Conservation (phyloP, 2,888 invertebrate species). For the Lumbricus terrestris region DNA sequence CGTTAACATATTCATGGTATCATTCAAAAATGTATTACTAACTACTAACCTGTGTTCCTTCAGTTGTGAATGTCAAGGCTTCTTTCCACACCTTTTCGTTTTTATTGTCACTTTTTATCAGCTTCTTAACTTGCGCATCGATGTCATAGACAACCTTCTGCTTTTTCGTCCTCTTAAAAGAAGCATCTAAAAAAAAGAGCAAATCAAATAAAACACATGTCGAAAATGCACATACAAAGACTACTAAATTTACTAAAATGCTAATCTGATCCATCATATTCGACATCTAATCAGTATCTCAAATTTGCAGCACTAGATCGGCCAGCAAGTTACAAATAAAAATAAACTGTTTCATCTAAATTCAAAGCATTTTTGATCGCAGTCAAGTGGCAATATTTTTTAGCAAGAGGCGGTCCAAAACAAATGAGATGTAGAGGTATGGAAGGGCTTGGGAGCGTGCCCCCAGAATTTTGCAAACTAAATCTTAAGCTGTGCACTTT, state of each 20-base stretch:
- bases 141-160: constrained; percentile 55
- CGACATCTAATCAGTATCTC: neutral
- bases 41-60: constrained; percentile 45
- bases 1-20: neutral
- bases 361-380: too few relatives aligned
- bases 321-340: neutral
- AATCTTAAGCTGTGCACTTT: too few relatives aligned
- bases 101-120: constrained; percentile 65
- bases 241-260: neutral
- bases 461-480: too few relatives aligned
- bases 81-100: constrained; percentile 73
- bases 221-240: neutral
- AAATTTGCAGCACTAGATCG: neutral
- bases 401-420: too few relatives aligned
- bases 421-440: too few relatives aligned
- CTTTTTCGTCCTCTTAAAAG: constrained; percentile 8
- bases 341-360: neutral
- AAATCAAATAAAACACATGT: neutral
- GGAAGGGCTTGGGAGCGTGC: too few relatives aligned
- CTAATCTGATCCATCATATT: neutral
- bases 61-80: constrained; percentile 63
- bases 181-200: neutral
- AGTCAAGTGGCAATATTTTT: too few relatives aligned
- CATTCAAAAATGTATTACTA: neutral
- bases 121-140: constrained; percentile 55